These are phyloP conservation scores for Calephelis perditalis DNA, from an alignment of 2,888 invertebrate genomes.

Conservation along the genomic window DNA sequence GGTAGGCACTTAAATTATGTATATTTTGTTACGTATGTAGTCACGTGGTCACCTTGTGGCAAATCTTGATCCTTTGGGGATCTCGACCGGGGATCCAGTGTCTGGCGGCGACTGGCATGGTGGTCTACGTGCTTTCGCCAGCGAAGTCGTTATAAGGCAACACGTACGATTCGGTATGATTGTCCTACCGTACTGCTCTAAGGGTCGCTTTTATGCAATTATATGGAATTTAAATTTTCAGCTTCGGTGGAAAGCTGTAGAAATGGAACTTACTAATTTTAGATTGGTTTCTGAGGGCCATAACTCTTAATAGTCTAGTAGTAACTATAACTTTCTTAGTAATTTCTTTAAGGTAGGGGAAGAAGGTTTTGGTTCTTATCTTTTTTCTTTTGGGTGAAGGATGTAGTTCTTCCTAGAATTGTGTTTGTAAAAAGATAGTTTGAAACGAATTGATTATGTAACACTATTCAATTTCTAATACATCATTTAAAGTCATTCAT, in stretches of 20 bases:
- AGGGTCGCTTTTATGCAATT: constrained; percentile 1
- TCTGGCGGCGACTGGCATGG: constrained; percentile 71
- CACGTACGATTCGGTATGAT: constrained; percentile 76
- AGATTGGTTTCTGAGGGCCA: too few species aligned
- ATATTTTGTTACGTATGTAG: constrained; percentile 71
- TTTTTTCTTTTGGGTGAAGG: background rate
- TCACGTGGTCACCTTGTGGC: constrained; percentile 96
- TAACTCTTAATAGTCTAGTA: too few species aligned
- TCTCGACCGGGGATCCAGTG: constrained; percentile 83
- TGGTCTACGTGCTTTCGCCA: constrained; percentile 71
- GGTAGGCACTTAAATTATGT: constrained; percentile 20
- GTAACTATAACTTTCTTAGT: background rate
- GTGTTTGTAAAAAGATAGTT: background rate
- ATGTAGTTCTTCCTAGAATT: background rate
- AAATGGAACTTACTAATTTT: too few species aligned
- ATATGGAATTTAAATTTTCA: background rate
- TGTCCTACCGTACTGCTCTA: constrained; percentile 21
- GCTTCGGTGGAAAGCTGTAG: constrained; percentile 1
- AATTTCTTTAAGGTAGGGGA: background rate
- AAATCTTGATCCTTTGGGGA: constrained; percentile 94
- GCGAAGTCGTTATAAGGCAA: constrained; percentile 72
- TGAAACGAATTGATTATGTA: background rate
- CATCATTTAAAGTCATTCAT: too few species aligned
- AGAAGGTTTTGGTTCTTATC: background rate
- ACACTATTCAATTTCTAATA: background rate